Evolutionary conservation across 2,113 vertebrate genomes (phyloP).

Genomic region (Sinocyclocheilus maitianheensis): DNA sequence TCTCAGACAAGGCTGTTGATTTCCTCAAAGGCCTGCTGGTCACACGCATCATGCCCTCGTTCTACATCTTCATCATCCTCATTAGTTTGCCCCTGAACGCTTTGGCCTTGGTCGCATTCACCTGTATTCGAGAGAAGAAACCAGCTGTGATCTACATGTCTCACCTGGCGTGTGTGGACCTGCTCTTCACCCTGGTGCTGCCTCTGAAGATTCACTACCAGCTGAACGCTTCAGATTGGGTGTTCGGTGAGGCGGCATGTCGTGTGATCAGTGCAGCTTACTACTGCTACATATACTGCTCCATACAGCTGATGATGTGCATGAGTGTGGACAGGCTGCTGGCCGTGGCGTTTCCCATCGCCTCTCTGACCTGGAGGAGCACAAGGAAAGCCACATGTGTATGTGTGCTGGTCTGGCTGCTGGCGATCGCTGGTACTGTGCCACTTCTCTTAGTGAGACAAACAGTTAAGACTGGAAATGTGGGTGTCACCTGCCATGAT

Average conservation of each 20-base stretch:
- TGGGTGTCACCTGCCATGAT: slow-evolving; percentile 90
- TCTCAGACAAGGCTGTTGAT: slow-evolving; percentile 70
- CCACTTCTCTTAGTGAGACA: slow-evolving; percentile 85
- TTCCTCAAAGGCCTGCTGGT: slow-evolving; percentile 82
- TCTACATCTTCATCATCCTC: slow-evolving; percentile 82
- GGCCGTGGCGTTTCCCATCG: slow-evolving; percentile 88
- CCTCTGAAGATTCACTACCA: slow-evolving; percentile 90
- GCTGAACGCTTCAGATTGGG: slow-evolving; percentile 87
- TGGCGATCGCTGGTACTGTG: slow-evolving; percentile 77
- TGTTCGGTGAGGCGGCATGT: slow-evolving; percentile 83
- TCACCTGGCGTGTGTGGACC: slow-evolving; percentile 85
- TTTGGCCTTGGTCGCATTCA: slow-evolving; percentile 79
- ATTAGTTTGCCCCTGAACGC: slow-evolving; percentile 87
- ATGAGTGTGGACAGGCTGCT: slow-evolving; percentile 89
- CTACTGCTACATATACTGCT: slow-evolving; percentile 95
- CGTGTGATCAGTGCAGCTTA: slow-evolving; percentile 83
- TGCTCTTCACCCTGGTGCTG: slow-evolving; percentile 86
- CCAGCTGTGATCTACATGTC: slow-evolving; percentile 90
- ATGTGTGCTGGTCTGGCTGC: slow-evolving; percentile 83
- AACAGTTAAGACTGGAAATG: slow-evolving; percentile 70
- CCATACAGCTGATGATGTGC: slow-evolving; percentile 85
- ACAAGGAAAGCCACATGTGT: slow-evolving; percentile 69
- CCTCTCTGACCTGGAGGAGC: slow-evolving; percentile 85
- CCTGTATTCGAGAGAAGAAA: slow-evolving; percentile 80
- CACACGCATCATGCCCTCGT: slow-evolving; percentile 79